These are phyloP conservation scores for Penaeus monodon DNA, from an alignment of 2,888 invertebrate species.

Conservation along the genomic window DNA sequence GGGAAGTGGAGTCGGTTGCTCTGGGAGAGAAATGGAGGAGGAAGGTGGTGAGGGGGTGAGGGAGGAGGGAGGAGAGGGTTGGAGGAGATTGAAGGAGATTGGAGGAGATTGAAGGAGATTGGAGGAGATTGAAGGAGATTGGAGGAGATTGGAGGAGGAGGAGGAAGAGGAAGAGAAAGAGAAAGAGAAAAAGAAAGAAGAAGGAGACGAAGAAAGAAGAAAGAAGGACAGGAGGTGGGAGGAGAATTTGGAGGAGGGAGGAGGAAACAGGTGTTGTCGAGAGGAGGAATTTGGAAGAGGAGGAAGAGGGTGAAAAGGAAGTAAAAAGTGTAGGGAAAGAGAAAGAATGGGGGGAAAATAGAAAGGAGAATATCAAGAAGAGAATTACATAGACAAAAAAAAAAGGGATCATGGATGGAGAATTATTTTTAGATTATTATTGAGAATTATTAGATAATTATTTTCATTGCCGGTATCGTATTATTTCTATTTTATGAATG, in stretches of 20 bases:
- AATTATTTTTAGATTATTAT: too few relatives aligned
- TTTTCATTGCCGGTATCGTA: too few relatives aligned
- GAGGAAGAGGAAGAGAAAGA: too few relatives aligned
- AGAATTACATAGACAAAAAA: not conserved
- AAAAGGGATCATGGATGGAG: not conserved
- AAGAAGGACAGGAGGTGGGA: not conserved
- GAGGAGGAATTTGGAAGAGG: too few relatives aligned
- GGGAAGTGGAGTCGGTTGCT: not conserved
- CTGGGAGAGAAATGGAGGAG: not conserved
- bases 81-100: too few relatives aligned
- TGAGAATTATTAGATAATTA: too few relatives aligned
- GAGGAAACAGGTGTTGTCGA: not conserved
- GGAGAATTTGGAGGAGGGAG: not conserved
- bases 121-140: not conserved
- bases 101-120: not conserved
- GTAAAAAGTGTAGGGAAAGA: too few relatives aligned
- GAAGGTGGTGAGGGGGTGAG: not conserved
- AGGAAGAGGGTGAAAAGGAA: too few relatives aligned
- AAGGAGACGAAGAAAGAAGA: too few relatives aligned
- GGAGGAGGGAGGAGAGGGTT: not conserved
- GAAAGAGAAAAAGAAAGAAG: not conserved
- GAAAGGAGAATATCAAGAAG: not conserved
- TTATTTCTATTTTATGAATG: too few relatives aligned
- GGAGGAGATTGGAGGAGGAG: not conserved
- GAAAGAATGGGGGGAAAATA: not conserved